These are phyloP conservation scores for Tachuris rubrigastra DNA, from an alignment of 2,113 vertebrate species.

Conservation along the genomic window DNA sequence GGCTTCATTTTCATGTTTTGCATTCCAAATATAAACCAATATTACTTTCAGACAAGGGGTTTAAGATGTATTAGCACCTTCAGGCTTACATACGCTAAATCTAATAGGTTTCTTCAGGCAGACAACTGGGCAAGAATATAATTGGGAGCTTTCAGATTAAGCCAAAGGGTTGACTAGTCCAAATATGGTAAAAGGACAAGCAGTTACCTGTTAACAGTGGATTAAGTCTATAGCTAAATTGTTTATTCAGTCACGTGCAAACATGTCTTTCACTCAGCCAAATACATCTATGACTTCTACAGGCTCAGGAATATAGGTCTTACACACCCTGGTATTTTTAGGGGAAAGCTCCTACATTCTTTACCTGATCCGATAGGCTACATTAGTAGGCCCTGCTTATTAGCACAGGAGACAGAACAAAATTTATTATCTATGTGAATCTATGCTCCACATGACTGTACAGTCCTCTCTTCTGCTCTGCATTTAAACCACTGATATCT, in stretches of 20 bases:
- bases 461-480: background rate
- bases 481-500: background rate
- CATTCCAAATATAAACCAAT: background rate
- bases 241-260: background rate
- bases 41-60: background rate
- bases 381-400: background rate
- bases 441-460: background rate
- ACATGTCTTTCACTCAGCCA: background rate
- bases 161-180: background rate
- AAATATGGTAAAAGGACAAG: background rate
- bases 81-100: background rate
- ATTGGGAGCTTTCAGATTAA: background rate
- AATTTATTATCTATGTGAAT: background rate
- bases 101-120: background rate
- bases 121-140: background rate
- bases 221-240: background rate
- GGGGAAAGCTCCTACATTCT: background rate
- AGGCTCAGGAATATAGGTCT: background rate
- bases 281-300: background rate
- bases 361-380: background rate
- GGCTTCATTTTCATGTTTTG: background rate
- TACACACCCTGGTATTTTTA: background rate
- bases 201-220: background rate
- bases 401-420: background rate
- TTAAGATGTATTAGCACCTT: background rate